phyloP scores from a whole-genome alignment of 2,888 invertebrate genomes.

The Melipona beecheii region DNA sequence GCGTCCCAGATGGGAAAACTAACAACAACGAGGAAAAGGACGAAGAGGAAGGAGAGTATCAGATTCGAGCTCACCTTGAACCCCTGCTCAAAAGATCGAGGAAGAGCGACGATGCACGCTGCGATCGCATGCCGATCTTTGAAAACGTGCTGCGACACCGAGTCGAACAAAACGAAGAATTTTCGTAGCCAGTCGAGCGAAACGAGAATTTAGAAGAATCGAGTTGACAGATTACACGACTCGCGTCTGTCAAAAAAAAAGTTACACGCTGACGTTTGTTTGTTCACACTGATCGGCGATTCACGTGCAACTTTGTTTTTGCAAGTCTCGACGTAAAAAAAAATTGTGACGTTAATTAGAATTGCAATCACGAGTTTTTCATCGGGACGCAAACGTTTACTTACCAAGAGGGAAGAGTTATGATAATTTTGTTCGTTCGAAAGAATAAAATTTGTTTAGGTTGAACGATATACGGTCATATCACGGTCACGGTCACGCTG shows the following conservation, averaged over 20 bases:
- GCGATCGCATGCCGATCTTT: constrained; percentile 29
- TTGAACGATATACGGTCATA: no score
- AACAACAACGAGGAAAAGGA: neutral
- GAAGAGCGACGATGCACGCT: constrained; percentile 34
- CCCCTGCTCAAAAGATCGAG: constrained; percentile 13
- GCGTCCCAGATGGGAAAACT: neutral
- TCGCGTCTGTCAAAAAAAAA: neutral
- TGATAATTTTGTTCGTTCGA: no score
- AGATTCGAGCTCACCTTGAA: constrained; percentile 43
- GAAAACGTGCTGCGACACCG: neutral
- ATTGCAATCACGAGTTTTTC: no score
- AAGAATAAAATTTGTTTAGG: no score
- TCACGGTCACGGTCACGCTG: no score
- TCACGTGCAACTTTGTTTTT: no score
- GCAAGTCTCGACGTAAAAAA: no score
- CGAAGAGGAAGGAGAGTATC: neutral
- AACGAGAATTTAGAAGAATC: constrained; percentile 17
- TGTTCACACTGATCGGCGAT: rapidly evolving
- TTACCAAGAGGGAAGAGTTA: no score
- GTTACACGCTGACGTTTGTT: constrained; percentile 26
- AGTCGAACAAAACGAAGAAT: neutral
- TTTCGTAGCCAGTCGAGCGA: no score
- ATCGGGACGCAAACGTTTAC: no score
- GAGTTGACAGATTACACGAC: neutral
- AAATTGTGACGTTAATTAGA: no score